Conservation (phyloP, 2,888 invertebrate species). For the Pandemis cinnamomeana region DNA sequence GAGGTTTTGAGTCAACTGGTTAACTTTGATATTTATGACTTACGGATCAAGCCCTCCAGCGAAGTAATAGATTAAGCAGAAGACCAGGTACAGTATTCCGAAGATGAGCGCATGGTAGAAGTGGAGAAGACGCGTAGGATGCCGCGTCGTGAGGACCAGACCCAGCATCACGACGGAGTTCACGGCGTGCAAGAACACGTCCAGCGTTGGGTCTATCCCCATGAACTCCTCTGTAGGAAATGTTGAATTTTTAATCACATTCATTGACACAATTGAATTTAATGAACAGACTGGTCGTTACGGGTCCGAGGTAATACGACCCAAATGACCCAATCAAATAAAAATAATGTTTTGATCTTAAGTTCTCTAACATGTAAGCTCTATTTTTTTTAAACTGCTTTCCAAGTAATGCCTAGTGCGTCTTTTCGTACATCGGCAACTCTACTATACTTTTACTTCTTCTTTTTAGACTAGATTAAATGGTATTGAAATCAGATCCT, state of each 20-base stretch:
- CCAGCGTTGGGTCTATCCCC: conserved; percentile 59
- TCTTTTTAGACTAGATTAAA: too few species aligned
- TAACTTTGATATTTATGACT: conserved; percentile 53
- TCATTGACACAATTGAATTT: neutral
- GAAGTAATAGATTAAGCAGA: conserved; percentile 88
- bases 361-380: too few species aligned
- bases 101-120: conserved; percentile 86
- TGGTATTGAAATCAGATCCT: too few species aligned
- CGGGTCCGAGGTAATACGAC: neutral
- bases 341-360: too few species aligned
- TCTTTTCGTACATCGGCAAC: too few species aligned
- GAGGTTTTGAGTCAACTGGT: neutral
- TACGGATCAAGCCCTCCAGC: conserved; percentile 89
- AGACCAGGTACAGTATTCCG: conserved; percentile 87
- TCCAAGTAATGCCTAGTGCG: too few species aligned
- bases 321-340: too few species aligned
- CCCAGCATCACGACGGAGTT: conserved; percentile 90
- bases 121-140: conserved; percentile 86
- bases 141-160: conserved; percentile 88
- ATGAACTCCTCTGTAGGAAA: conserved; percentile 53
- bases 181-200: conserved; percentile 79
- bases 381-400: too few species aligned
- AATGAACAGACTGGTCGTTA: neutral
- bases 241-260: neutral
- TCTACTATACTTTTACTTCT: too few species aligned